Conservation (phyloP, 1,140 invertebrate genomes). For the Drosophila suzukii region DNA sequence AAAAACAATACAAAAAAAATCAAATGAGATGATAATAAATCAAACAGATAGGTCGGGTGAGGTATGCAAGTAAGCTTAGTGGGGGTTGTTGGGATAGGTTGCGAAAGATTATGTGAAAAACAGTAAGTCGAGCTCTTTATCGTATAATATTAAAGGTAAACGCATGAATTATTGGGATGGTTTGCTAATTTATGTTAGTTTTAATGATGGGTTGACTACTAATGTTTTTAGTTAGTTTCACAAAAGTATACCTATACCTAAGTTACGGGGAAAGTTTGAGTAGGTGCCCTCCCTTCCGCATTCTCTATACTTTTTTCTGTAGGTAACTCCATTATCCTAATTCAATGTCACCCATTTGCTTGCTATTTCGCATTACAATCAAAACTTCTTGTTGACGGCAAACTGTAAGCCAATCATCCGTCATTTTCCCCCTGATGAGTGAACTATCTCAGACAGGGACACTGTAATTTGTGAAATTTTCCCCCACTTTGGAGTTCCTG, state of each 20-base stretch:
- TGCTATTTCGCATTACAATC: slow-evolving; percentile 26
- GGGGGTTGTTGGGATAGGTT: neutral
- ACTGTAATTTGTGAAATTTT: slow-evolving; percentile 40
- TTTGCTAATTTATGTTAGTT: neutral
- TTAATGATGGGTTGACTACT: neutral
- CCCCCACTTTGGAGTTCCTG: slow-evolving; percentile 20
- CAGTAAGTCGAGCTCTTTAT: neutral
- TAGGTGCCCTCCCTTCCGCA: neutral
- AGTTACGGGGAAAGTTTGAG: neutral
- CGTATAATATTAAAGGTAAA: neutral
- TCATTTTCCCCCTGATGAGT: slow-evolving; percentile 16
- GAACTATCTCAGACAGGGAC: slow-evolving; percentile 5
- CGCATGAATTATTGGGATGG: neutral
- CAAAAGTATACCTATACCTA: neutral
- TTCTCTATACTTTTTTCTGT: neutral
- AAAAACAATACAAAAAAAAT: neutral
- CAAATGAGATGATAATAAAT: neutral
- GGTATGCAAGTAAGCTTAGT: neutral
- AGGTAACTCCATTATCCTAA: slow-evolving; percentile 7
- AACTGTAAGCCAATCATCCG: slow-evolving; percentile 29
- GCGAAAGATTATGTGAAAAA: neutral
- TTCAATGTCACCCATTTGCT: slow-evolving; percentile 14
- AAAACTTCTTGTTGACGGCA: slow-evolving; percentile 17
- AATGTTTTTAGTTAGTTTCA: neutral
- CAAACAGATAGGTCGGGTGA: slow-evolving; percentile 1